Percentiles rank a stretch among this genome's conserved stretches.
phyloP scores from a whole-genome alignment of 23 tunicate species.

The Halocynthia aurantium region DNA sequence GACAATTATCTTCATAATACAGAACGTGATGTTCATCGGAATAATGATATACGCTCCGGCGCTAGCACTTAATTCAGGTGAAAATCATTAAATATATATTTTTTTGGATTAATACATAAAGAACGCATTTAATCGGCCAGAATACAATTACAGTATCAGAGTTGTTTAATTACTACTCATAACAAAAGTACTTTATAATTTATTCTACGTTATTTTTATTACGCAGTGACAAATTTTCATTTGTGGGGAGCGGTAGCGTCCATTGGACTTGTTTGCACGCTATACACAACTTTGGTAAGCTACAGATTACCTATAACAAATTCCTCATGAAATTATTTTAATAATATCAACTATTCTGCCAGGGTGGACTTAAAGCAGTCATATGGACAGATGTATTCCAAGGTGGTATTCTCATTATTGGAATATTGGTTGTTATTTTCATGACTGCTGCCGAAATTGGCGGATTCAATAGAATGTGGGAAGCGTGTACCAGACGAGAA shows the following conservation, averaged over 20 bases:
- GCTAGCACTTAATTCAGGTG: conserved; percentile 20
- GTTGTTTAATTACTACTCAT: too few relatives aligned
- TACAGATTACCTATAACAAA: too few relatives aligned
- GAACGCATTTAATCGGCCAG: too few relatives aligned
- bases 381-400: conserved; percentile 94
- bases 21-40: conserved; percentile 22
- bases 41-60: conserved; percentile 32
- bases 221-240: conserved; percentile 50
- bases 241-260: conserved; percentile 62
- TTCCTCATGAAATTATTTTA: background rate
- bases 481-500: conserved; percentile 32
- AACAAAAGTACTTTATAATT: too few relatives aligned
- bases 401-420: conserved; percentile 53
- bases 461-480: conserved; percentile 69
- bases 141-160: too few relatives aligned
- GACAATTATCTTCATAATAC: conserved; percentile 1
- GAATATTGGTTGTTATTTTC: conserved; percentile 58
- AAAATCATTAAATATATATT: too few relatives aligned
- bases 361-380: conserved; percentile 93
- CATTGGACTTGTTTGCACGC: conserved; percentile 69
- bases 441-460: conserved; percentile 52
- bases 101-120: too few relatives aligned
- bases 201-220: background rate
- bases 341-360: background rate
- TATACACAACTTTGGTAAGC: conserved; percentile 70